A percentile compares a stretch with the other conserved stretches of the same genome.
Conservation (phyloP, 2,888 invertebrate genomes). For the Campopleginae sp. region DNA sequence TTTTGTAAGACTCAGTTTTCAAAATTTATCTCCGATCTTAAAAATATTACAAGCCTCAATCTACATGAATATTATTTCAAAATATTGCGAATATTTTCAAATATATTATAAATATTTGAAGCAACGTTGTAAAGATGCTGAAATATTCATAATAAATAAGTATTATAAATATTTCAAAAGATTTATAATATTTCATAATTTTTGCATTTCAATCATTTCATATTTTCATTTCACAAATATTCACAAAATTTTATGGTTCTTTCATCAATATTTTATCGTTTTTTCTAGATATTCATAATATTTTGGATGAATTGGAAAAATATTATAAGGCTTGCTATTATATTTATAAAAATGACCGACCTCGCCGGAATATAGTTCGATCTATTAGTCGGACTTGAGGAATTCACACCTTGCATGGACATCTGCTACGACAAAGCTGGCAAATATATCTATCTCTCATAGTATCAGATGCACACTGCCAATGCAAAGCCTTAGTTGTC, state of each 20-base stretch:
- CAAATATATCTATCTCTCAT: conserved; percentile 42
- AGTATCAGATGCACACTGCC: conserved; percentile 45
- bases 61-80: no score
- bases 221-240: no score
- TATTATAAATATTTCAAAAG: no score
- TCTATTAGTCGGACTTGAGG: not conserved
- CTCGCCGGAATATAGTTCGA: not conserved
- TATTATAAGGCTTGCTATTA: not conserved
- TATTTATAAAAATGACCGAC: not conserved
- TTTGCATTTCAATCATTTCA: no score
- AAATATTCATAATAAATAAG: no score
- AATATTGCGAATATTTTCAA: no score
- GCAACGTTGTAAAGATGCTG: no score
- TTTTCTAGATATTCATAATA: no score
- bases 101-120: no score
- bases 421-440: conserved; percentile 11
- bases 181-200: no score
- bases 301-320: not conserved
- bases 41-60: not conserved
- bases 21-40: not conserved
- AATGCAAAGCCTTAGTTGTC: conserved; percentile 48
- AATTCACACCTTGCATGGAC: conserved; percentile 35
- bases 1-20: not conserved
- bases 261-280: no score
- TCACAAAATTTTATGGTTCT: no score